Conservation (phyloP, 2,797 vertebrate genomes). For the Botia almorhae region DNA sequence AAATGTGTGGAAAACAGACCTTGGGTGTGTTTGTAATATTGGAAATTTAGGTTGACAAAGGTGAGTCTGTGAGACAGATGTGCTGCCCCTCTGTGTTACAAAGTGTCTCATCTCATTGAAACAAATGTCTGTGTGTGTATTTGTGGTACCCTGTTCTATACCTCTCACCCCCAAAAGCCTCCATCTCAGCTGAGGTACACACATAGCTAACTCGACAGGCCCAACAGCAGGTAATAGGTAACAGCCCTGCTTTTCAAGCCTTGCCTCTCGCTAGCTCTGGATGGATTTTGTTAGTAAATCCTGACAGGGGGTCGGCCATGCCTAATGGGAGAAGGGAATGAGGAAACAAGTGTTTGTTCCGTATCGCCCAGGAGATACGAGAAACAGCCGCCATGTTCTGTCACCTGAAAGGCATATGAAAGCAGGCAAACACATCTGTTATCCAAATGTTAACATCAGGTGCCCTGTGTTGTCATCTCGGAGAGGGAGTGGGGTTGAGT, state of each 20-base stretch:
- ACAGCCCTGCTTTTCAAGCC: slow-evolving; percentile 76
- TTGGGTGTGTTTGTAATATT: slow-evolving; percentile 33
- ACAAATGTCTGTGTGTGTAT: slow-evolving; percentile 49
- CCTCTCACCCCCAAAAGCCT: slow-evolving; percentile 57
- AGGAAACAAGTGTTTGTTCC: slow-evolving; percentile 76
- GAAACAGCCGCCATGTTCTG: slow-evolving; percentile 71
- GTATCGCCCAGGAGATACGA: slow-evolving; percentile 73
- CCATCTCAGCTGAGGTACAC: slow-evolving; percentile 69
- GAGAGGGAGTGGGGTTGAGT: slow-evolving; percentile 16
- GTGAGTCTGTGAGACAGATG: slow-evolving; percentile 65
- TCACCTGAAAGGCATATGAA: slow-evolving; percentile 78
- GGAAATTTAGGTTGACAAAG: slow-evolving; percentile 49
- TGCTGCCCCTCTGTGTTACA: slow-evolving; percentile 48
- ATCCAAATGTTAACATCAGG: slow-evolving; percentile 84
- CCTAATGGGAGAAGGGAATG: slow-evolving; percentile 82
- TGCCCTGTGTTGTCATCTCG: slow-evolving; percentile 78
- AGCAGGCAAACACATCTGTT: slow-evolving; percentile 79
- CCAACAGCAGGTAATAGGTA: slow-evolving; percentile 82
- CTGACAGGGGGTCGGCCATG: slow-evolving; percentile 82
- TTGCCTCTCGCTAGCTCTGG: slow-evolving; percentile 65
- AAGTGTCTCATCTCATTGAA: slow-evolving; percentile 54
- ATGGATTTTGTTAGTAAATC: slow-evolving; percentile 81
- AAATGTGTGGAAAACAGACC: slow-evolving; percentile 23
- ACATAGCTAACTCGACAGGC: slow-evolving; percentile 79
- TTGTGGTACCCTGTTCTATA: slow-evolving; percentile 53